These are phyloP conservation scores for Gulo gulo DNA, from an alignment of 2,113 vertebrate species.

Conservation along the genomic window DNA sequence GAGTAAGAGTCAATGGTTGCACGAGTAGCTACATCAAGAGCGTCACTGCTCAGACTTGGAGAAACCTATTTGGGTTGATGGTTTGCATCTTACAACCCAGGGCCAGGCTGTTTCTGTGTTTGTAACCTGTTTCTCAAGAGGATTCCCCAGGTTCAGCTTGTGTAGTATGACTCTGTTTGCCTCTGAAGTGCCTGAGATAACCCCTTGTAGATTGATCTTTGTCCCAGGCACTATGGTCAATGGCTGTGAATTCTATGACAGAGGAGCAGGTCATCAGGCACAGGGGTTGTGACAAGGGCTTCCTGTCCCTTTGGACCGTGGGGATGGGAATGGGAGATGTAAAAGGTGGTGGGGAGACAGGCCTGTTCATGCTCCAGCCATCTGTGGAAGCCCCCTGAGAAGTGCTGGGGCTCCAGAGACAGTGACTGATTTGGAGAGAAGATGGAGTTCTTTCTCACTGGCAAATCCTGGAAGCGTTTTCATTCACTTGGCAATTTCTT, in stretches of 20 bases:
- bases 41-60: background rate
- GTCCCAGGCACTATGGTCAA: conserved; percentile 55
- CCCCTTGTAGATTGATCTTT: conserved; percentile 47
- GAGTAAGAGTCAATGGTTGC: background rate
- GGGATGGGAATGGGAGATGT: background rate
- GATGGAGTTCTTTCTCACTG: background rate
- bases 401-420: background rate
- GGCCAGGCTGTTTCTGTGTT: background rate
- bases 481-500: background rate
- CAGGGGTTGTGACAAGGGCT: conserved; percentile 49
- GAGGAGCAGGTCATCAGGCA: conserved; percentile 57
- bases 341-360: background rate
- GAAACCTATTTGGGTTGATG: background rate
- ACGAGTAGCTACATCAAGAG: background rate
- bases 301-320: background rate
- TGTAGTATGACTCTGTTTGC: conserved; percentile 30
- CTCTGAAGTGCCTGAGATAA: conserved; percentile 67
- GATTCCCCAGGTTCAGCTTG: background rate
- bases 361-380: conserved; percentile 40
- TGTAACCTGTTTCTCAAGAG: background rate
- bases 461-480: background rate
- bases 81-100: background rate
- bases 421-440: background rate
- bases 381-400: background rate
- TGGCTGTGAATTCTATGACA: conserved; percentile 59